Conservation (phyloP, 1,140 invertebrate genomes). For the Musca vetustissima region DNA sequence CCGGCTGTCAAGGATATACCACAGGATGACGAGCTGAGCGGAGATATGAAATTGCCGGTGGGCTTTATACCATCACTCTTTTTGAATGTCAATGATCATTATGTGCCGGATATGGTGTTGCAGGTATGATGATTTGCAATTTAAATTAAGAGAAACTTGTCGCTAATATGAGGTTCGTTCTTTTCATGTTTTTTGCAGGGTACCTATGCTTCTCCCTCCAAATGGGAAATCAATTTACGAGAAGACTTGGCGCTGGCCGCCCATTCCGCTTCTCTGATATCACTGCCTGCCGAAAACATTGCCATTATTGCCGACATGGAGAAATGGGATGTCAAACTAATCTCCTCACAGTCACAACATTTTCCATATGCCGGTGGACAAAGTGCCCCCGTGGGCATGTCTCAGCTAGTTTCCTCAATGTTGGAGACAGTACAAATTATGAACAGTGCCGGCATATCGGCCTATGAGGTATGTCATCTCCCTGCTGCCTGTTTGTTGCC, state of each 20-base stretch:
- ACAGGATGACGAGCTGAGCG: slow-evolving; percentile 47
- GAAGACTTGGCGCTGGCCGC: slow-evolving; percentile 61
- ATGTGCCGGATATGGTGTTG: slow-evolving; percentile 74
- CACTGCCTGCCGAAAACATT: slow-evolving; percentile 74
- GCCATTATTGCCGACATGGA: slow-evolving; percentile 84
- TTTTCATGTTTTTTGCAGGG: slow-evolving; percentile 34
- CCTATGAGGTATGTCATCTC: slow-evolving; percentile 56
- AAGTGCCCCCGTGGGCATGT: slow-evolving; percentile 69
- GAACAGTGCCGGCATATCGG: slow-evolving; percentile 61
- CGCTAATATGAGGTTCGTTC: not conserved
- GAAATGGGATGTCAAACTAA: slow-evolving; percentile 68
- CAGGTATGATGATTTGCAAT: slow-evolving; percentile 59
- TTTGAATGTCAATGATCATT: slow-evolving; percentile 69
- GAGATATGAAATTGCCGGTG: slow-evolving; percentile 44
- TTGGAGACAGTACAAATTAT: slow-evolving; percentile 79
- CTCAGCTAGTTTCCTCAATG: slow-evolving; percentile 80
- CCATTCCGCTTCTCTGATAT: slow-evolving; percentile 65
- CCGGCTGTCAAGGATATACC: slow-evolving; percentile 49
- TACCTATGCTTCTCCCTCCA: slow-evolving; percentile 54
- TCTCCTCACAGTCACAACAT: slow-evolving; percentile 61
- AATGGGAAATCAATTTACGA: slow-evolving; percentile 59
- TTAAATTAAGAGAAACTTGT: not conserved
- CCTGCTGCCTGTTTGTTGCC: not conserved
- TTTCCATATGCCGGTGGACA: slow-evolving; percentile 54
- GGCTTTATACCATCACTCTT: slow-evolving; percentile 62